Evolutionary conservation across 2,797 vertebrate genomes (phyloP), one percentile per base, ranked within the genome.

Genomic region (Bryconaethiops microstoma): DNA sequence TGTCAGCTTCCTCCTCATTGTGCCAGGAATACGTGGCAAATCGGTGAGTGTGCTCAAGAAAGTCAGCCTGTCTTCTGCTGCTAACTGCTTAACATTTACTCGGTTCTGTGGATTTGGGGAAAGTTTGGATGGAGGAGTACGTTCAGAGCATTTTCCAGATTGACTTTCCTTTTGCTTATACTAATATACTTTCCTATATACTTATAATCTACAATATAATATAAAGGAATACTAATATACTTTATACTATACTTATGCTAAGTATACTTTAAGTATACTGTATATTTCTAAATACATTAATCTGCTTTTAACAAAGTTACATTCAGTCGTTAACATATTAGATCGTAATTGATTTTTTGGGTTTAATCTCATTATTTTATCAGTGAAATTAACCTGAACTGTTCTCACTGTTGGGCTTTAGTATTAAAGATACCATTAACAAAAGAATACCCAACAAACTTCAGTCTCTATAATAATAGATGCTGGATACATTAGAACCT

Each of bases 1-100:
- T 0, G 83, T 82, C 87, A 93, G 92, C 85, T 96, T 99, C 78
- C 92, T 99, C 70, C 83, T 99, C 83, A 97, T 99, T 85, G 91
- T 95, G 71, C 97, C 97, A 0, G 98, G 98, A 79, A 99, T 99
- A 88, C 96, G 98, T 0, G 98, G 98, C 25, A 95, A 92, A 89
- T 94, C 91, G 91, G 98, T 99, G 89, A 90, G 96, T 90, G 65
- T 82, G 62, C 62, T 64, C 45, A 63, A 67, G 64, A 50, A 40
- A 25, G 2, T 19, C 16, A 16, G 14, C 2, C 16, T 65, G 14
- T 40, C 63, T 35, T 40, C 35, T 29, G 1, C 35, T 40, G 6
- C 62, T 16, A 0, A 62, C 23, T 63, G 8, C 57, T 59, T 8
- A 50, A 5, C 13, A 63, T 63, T 64, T 6, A 64, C 62, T 7